Evolutionary conservation across 1,140 invertebrate genomes (phyloP).

Genomic region (Drosophila sechellia): DNA sequence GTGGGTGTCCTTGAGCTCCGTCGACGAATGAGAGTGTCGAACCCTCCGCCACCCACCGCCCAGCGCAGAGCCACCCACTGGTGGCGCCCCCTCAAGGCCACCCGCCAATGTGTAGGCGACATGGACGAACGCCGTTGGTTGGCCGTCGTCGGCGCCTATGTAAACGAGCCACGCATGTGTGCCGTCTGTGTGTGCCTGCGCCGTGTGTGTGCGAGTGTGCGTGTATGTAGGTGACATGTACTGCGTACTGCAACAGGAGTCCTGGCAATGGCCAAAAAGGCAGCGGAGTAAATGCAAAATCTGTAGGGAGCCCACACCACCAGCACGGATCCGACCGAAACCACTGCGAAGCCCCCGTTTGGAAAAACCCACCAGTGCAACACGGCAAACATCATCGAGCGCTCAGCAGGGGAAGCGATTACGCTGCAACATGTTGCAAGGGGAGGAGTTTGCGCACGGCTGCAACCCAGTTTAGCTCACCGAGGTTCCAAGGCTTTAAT

Average conservation of each 20-base stretch:
- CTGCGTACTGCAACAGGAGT: conserved; percentile 66
- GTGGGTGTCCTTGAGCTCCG: conserved; percentile 57
- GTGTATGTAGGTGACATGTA: conserved; percentile 81
- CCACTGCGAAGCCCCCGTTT: neutral
- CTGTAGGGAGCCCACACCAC: conserved; percentile 68
- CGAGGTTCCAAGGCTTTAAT: conserved; percentile 6
- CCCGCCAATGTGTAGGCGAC: conserved; percentile 68
- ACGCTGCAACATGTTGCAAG: conserved; percentile 78
- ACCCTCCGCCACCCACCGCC: conserved; percentile 43
- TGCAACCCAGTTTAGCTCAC: neutral
- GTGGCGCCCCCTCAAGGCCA: conserved; percentile 14
- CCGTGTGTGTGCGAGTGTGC: conserved; percentile 3
- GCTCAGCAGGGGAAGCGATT: conserved; percentile 63
- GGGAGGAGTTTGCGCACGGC: conserved; percentile 57
- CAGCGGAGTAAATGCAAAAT: conserved; percentile 77
- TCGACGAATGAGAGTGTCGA: conserved; percentile 77
- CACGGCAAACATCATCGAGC: conserved; percentile 19
- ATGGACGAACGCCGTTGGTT: conserved; percentile 67
- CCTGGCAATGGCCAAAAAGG: conserved; percentile 71
- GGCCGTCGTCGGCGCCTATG: conserved; percentile 66
- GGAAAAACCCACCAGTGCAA: conserved; percentile 5
- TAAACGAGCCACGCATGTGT: conserved; percentile 70
- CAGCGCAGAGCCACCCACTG: neutral
- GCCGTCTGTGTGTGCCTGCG: conserved; percentile 8
- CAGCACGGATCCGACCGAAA: neutral